Base-by-base conservation (phyloP, 2,888 invertebrate species). In the Drosophila neotestacea region DNA sequence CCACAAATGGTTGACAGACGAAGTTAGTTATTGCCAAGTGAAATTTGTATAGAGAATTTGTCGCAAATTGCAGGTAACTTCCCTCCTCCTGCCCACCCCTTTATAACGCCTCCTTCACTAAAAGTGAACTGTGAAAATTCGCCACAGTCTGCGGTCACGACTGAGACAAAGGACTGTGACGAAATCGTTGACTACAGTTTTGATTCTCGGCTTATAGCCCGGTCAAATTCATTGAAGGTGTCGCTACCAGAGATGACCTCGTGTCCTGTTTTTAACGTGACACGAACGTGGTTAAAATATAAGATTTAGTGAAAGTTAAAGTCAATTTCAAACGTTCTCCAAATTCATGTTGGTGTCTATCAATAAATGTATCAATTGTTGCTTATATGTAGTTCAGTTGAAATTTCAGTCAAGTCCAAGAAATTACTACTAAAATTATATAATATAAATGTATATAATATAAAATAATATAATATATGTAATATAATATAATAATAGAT, bases 21-120 rank as follows among this genome's bases (percentile, higher is more conserved):
- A 52, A 64, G 51, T 60, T 58, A 46, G 60, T 60, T 59, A 66
- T 56, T 56, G 70, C 73, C 76, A 77, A 80, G 78, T 77, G 73
- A 79, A 79, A 79, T 64, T 70, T 77, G 47, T 50, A 30, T 62
- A 70, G 44, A 71, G 66, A 79, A 84, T 83, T 83, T 85, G 86
- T 83, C 84, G 86, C 86, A 83, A 85, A 81, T 84, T 81, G 73
- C 73, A 70, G 69, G 58, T 38, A 30, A 6, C 10, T 10, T 11
- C 48, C 32, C 16, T 11, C 9, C 39, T 9, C 3, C 22, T 22
- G 1, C 16, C 30, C 28, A 7, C 7, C 10, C 9, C 13, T 22
- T 22, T 22, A 22, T 22, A 22, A 22, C 22, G 22, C 41, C 6
- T 7, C 10, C 16, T 7, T 13, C 13, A 41, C 4, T 30, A 22